These are phyloP conservation scores for Carollia perspicillata DNA, from an alignment of 2,113 vertebrate genomes.

Conservation along the genomic window DNA sequence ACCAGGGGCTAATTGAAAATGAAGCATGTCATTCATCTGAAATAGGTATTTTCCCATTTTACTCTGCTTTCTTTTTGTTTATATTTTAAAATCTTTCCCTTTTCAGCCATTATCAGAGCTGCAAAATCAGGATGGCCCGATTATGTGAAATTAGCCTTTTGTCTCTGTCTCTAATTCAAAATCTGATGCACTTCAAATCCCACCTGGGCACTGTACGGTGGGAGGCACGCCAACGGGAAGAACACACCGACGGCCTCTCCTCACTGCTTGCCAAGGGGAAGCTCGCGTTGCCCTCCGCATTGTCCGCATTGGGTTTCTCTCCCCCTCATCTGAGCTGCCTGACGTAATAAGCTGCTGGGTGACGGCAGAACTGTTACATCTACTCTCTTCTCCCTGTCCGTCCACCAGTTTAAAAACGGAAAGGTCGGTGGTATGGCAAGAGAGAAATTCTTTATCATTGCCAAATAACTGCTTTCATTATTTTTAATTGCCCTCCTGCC, in stretches of 20 bases:
- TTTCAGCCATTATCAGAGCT: not conserved
- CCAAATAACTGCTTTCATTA: constrained; percentile 5
- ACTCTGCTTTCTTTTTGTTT: constrained; percentile 6
- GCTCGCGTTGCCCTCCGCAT: not conserved
- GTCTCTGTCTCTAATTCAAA: not conserved
- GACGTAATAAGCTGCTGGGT: not conserved
- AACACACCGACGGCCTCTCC: not conserved
- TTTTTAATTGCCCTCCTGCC: not conserved
- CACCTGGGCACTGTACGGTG: not conserved
- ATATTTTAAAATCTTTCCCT: not conserved
- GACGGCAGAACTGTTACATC: not conserved
- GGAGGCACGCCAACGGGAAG: not conserved
- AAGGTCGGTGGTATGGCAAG: not conserved
- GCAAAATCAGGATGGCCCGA: not conserved
- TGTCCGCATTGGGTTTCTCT: not conserved
- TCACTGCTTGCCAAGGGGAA: not conserved
- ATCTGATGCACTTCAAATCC: not conserved
- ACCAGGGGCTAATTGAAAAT: constrained; percentile 45
- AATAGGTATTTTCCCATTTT: constrained; percentile 41
- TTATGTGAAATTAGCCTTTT: not conserved
- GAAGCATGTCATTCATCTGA: constrained; percentile 40
- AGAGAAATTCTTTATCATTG: not conserved
- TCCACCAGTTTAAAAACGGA: not conserved
- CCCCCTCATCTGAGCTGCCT: not conserved
- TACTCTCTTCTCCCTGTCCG: not conserved